phyloP scores from a whole-genome alignment of 2,113 vertebrate genomes.

The Lates calcarifer region DNA sequence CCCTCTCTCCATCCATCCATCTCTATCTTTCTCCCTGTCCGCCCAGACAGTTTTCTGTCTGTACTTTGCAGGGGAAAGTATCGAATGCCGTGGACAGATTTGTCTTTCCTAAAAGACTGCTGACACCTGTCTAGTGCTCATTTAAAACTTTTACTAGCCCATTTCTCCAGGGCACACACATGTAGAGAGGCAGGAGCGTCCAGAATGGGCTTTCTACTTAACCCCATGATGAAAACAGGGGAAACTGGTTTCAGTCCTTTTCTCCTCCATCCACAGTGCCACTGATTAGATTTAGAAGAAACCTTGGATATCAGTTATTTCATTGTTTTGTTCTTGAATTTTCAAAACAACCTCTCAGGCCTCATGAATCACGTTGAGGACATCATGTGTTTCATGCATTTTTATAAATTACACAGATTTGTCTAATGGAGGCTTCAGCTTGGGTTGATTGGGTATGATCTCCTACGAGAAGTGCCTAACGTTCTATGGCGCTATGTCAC shows the following conservation, averaged over 20 bases:
- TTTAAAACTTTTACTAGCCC: conserved; percentile 58
- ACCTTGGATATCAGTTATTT: background rate
- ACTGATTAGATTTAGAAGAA: background rate
- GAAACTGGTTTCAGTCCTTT: background rate
- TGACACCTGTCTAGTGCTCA: conserved; percentile 54
- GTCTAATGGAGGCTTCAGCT: background rate
- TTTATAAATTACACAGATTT: background rate
- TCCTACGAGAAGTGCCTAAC: no score
- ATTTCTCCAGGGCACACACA: conserved; percentile 39
- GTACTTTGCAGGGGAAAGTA: conserved; percentile 50
- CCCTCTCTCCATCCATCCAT: conserved; percentile 52
- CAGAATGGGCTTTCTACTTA: background rate
- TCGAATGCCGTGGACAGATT: conserved; percentile 55
- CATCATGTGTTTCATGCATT: background rate
- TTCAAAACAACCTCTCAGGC: background rate
- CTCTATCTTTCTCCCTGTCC: conserved; percentile 56
- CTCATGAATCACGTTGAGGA: background rate
- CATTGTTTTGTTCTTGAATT: background rate
- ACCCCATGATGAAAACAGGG: background rate
- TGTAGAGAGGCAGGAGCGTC: background rate
- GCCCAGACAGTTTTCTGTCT: conserved; percentile 41
- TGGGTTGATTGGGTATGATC: no score
- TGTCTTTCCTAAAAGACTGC: conserved; percentile 52
- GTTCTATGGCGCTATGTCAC: no score
- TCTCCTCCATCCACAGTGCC: background rate